Evolutionary conservation across 2,888 invertebrate species (phyloP).

Genomic region (Amphipoea oculea): DNA sequence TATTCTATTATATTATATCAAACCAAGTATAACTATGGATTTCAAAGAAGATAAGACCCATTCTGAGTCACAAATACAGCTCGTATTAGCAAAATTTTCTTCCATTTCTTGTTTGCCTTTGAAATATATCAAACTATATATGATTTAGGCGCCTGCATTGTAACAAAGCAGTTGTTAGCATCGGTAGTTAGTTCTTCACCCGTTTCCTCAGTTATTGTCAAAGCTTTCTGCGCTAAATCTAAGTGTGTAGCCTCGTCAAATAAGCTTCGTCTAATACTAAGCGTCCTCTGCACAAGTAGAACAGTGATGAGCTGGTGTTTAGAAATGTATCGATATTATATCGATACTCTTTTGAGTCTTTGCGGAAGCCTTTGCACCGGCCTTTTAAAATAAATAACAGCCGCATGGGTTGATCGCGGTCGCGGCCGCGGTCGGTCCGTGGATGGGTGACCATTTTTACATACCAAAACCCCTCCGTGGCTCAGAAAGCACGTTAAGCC

Average conservation of each 20-base stretch:
- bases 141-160: neutral
- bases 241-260: slow-evolving; percentile 53
- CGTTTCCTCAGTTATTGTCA: slow-evolving; percentile 56
- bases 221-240: slow-evolving; percentile 58
- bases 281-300: slow-evolving; percentile 10
- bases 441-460: too few species aligned
- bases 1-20: too few species aligned
- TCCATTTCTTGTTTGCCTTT: neutral
- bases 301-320: slow-evolving; percentile 25
- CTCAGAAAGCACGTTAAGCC: too few species aligned
- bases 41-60: neutral
- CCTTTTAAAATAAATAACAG: too few species aligned
- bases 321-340: slow-evolving; percentile 17
- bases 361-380: neutral
- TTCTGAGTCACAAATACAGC: neutral
- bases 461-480: too few species aligned
- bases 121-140: neutral
- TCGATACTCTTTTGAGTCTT: neutral
- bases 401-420: too few species aligned
- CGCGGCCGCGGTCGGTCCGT: too few species aligned
- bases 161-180: slow-evolving; percentile 30
- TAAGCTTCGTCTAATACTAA: slow-evolving; percentile 65
- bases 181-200: slow-evolving; percentile 34
- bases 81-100: neutral
- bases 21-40: neutral